Evolutionary conservation across 2,113 vertebrate genomes (phyloP), one percentile per base, ranked within the genome.

Genomic region (Ciconia stormi): DNA sequence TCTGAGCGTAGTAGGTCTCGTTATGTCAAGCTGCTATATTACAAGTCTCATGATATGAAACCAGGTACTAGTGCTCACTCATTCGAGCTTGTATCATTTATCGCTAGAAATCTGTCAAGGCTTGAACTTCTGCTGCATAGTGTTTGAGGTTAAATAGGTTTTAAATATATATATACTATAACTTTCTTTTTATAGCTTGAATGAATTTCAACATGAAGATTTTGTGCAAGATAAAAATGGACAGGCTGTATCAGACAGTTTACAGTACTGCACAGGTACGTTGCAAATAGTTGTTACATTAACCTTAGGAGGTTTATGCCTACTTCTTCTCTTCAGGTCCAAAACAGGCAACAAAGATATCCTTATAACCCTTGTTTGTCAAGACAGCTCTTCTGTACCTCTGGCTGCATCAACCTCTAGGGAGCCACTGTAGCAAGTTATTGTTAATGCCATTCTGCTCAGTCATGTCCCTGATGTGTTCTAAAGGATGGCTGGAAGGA

Each of bases 101-200:
- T 65, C 76, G 22, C 29, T 74, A 36, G 50, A 87, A 78, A 73
- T 81, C 56, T 91, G 29, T 55, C 61, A 77, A 23, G 34, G n/a
- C 58, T 84, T 77, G 58, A 90, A 77, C 11, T 63, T 92, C 12
- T 63, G 11, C 56, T 76, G 65, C 23, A 6, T 40, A 27, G 65
- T 55, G 16, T 63, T 82, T 81, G 59, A 74, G 7, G 11, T 89
- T 72, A 82, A 91, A 58, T 29, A 71, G 19, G 9, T 90, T 88
- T 87, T 58, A 56, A 79, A 77, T 29, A 52, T 34, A 72, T 16
- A 78, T 40, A 52, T 11, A 23, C 29, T 49, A 2, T 92, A 32
- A 79, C 26, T 76, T 92, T 92, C 15, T 83, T 95, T 96, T 97
- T 96, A 17, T 87, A 98, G 97, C 11, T 89, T 93, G 65, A 25